Evolutionary conservation across 2,113 vertebrate species (phyloP).

Genomic region (Siniperca chuatsi): DNA sequence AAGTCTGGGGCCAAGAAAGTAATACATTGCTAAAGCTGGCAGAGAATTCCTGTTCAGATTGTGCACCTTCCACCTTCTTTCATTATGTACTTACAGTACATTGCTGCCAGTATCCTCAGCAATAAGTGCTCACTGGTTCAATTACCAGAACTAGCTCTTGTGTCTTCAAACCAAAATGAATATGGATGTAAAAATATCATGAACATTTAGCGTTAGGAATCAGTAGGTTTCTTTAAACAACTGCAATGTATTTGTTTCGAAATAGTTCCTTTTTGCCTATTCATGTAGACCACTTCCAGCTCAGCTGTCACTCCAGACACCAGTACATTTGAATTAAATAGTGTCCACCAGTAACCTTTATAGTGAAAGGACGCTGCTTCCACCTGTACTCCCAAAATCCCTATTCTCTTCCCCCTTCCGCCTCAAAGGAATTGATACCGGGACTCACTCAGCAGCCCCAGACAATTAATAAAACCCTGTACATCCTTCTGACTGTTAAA

Average conservation of each 20-base stretch:
- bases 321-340: neutral
- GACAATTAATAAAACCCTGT: slow-evolving; percentile 35
- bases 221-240: neutral
- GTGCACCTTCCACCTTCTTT: neutral
- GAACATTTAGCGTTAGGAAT: neutral
- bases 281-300: neutral
- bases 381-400: neutral
- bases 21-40: neutral
- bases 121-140: neutral
- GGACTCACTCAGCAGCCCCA: neutral
- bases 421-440: neutral
- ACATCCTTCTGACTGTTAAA: neutral
- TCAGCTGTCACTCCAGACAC: neutral
- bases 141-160: neutral
- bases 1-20: neutral
- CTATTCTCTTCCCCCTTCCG: neutral
- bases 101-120: neutral
- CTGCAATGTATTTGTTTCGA: neutral
- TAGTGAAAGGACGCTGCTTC: neutral
- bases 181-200: neutral
- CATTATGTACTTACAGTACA: neutral
- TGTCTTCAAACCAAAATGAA: neutral
- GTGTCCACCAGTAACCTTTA: neutral
- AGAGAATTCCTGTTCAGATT: slow-evolving; percentile 1
- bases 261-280: neutral